Evolutionary conservation across 2,797 vertebrate genomes (phyloP).

Genomic region (Spea hammondii): DNA sequence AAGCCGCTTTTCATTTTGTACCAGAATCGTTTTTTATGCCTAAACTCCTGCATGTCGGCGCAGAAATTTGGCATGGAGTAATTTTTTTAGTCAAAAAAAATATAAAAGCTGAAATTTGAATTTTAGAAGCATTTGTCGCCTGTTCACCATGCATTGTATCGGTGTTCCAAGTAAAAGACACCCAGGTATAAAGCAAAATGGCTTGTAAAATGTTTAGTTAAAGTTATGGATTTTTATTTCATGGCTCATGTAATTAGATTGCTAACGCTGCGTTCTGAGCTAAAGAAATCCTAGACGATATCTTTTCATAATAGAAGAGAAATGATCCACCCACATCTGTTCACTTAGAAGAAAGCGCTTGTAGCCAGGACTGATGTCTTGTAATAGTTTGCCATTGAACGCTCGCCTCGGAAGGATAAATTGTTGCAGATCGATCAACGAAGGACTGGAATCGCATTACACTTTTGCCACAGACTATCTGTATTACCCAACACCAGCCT

Average conservation of each 20-base stretch:
- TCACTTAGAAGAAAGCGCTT: background rate
- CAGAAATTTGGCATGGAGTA: too few species aligned
- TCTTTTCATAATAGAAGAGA: conserved; percentile 6
- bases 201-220: background rate
- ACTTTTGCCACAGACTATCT: background rate
- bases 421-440: background rate
- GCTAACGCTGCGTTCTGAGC: conserved; percentile 5
- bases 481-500: background rate
- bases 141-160: too few species aligned
- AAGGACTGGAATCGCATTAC: background rate
- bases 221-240: background rate
- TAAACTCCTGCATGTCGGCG: too few species aligned
- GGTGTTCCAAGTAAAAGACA: background rate
- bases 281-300: background rate
- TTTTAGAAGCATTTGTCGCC: too few species aligned
- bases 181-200: background rate
- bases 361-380: background rate
- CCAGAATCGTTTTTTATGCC: too few species aligned
- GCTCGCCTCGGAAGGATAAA: background rate
- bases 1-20: too few species aligned
- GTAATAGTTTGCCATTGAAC: conserved; percentile 1
- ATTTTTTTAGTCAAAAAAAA: too few species aligned
- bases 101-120: too few species aligned
- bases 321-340: conserved; percentile 22
- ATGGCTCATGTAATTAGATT: background rate